Evolutionary conservation across 2,888 invertebrate species (phyloP), one percentile per base, ranked within the genome.

Genomic region (Acleris laterana): DNA sequence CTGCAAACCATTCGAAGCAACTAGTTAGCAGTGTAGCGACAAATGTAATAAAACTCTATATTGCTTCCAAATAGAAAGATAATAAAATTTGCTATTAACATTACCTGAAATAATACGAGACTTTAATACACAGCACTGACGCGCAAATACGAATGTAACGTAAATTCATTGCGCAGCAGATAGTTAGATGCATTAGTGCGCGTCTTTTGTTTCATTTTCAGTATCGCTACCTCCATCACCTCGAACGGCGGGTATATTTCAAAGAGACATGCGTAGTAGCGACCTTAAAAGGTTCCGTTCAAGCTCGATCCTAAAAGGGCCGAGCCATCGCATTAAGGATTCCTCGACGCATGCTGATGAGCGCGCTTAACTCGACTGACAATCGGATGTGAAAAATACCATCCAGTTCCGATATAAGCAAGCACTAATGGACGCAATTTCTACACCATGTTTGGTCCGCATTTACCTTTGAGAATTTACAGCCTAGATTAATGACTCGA

Each of bases 231-330:
- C 74, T 71, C 73, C 74, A 75, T 74, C 79, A 79, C 78, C 77
- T 67, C 70, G 73, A 77, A 75, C 71, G 71, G 72, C 64, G 63
- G 71, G 68, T 71, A 73, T 75, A 77, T 77, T 78, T 75, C 71
- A 77, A 74, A 71, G 74, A 69, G 77, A 81, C 80, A 81, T 80
- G 80, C 80, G 77, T 77, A 73, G 74, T 68, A 71, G 63, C 62
- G 25, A 51, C 81, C 84, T 75, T 83, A 81, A 79, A 84, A 78
- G 80, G 82, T 63, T 73, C 68, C 72, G 71, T 77, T 73, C 74
- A 76, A 82, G 78, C 77, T 70, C 51, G 73, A 72, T 74, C 79
- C 77, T 81, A 80, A 81, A 81, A 80, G 82, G 75, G 75, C 75
- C 75, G 76, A 75, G 77, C 76, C 72, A 74, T 76, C 73, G 80